Evolutionary conservation across 2,113 vertebrate species (phyloP).

Genomic region (Poeciliopsis turrubarensis): DNA sequence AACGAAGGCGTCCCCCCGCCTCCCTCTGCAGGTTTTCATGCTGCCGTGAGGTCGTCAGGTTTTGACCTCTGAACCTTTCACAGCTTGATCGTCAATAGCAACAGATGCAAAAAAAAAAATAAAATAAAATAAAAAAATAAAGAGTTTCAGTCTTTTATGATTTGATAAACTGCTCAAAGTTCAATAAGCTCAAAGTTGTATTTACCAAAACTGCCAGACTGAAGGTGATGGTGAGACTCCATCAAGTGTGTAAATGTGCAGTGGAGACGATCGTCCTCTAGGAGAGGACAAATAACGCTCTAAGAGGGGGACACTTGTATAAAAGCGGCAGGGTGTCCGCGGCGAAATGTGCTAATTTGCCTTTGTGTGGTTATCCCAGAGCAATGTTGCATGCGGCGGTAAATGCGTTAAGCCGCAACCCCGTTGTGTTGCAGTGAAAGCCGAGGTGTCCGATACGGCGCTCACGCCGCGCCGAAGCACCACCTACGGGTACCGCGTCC

Average conservation of each 20-base stretch:
- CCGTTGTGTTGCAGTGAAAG: slow-evolving; percentile 46
- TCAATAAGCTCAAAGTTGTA: background rate
- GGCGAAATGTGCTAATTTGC: slow-evolving; percentile 17
- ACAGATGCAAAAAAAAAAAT: background rate
- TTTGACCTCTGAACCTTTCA: background rate
- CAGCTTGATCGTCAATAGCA: background rate
- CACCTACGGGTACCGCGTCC: slow-evolving; percentile 59
- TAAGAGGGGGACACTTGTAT: background rate
- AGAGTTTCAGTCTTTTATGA: background rate
- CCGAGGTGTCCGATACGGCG: slow-evolving; percentile 49
- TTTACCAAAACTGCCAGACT: background rate
- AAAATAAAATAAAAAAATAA: too few relatives aligned
- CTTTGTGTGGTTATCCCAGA: slow-evolving; percentile 6
- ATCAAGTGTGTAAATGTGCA: background rate
- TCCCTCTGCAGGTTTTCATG: background rate
- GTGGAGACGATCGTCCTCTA: slow-evolving; percentile 22
- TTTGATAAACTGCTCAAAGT: background rate
- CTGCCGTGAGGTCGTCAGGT: background rate
- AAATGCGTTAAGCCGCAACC: slow-evolving; percentile 56
- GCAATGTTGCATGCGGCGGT: slow-evolving; percentile 20
- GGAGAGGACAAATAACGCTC: slow-evolving; percentile 14
- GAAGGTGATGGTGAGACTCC: background rate
- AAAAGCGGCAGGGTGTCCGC: slow-evolving; percentile 32
- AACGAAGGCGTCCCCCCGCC: too few relatives aligned
- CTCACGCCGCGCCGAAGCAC: slow-evolving; percentile 54